Conservation (phyloP, 2,113 vertebrate genomes). For the Carassius gibelio region DNA sequence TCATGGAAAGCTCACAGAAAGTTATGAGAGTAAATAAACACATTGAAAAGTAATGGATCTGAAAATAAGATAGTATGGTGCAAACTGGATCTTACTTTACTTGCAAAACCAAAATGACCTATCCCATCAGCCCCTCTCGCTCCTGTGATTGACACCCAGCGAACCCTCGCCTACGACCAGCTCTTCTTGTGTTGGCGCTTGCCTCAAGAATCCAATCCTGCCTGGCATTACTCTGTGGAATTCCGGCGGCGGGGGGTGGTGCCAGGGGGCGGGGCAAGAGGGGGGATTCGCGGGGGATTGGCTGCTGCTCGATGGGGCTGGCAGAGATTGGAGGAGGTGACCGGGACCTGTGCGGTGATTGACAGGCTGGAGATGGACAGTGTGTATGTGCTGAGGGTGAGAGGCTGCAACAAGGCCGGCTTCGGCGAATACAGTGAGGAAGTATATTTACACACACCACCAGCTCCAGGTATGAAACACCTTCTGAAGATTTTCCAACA, state of each 20-base stretch:
- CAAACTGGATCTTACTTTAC: too few species aligned
- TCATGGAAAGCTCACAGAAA: too few species aligned
- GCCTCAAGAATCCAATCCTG: slow-evolving; percentile 85
- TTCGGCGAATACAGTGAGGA: slow-evolving; percentile 95
- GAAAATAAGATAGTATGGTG: too few species aligned
- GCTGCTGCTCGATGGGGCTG: slow-evolving; percentile 85
- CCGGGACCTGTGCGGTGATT: slow-evolving; percentile 84
- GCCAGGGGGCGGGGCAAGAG: slow-evolving; percentile 73
- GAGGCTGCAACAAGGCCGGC: slow-evolving; percentile 92
- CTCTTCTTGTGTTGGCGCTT: slow-evolving; percentile 96
- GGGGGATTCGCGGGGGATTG: slow-evolving; percentile 80
- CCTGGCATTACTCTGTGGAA: slow-evolving; percentile 93
- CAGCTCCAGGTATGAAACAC: slow-evolving; percentile 84
- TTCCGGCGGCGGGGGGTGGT: slow-evolving; percentile 86
- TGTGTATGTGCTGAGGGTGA: slow-evolving; percentile 89
- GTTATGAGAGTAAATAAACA: too few species aligned
- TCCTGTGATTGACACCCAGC: slow-evolving; percentile 94
- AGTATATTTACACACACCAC: slow-evolving; percentile 93
- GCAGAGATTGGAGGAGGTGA: slow-evolving; percentile 90
- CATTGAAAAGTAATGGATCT: too few species aligned
- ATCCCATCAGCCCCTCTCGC: slow-evolving; percentile 83
- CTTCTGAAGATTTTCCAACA: slow-evolving; percentile 20
- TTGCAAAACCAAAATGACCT: not conserved
- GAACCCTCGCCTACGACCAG: slow-evolving; percentile 93
- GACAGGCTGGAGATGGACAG: slow-evolving; percentile 90